A percentile compares a stretch with the other conserved stretches of the same genome.
phyloP scores from a whole-genome alignment of 2,888 invertebrate genomes.

The Polymixis flavicincta region DNA sequence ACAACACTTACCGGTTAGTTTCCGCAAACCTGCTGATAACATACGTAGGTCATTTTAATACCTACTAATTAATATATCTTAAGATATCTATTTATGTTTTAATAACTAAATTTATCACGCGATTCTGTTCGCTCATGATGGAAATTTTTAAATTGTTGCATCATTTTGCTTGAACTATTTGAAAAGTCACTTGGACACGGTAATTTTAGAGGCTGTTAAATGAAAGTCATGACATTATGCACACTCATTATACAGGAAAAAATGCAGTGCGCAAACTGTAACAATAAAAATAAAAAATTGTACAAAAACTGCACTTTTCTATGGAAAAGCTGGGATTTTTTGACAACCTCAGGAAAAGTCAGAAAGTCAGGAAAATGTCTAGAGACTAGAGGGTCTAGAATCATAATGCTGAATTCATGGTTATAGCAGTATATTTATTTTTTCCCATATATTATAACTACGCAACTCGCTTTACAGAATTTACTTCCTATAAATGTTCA shows the following conservation, averaged over 20 bases:
- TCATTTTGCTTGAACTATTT: conserved; percentile 21
- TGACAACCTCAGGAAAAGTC: too few species aligned
- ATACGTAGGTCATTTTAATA: conserved; percentile 26
- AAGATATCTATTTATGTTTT: conserved; percentile 4
- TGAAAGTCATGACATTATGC: background rate
- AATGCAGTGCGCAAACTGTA: too few species aligned
- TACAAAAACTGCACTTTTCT: too few species aligned
- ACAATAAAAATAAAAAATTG: too few species aligned
- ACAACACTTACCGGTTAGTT: conserved; percentile 36
- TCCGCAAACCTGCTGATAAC: conserved; percentile 44
- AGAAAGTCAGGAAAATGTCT: too few species aligned
- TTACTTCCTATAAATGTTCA: background rate
- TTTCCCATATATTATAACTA: background rate
- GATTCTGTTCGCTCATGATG: conserved; percentile 1
- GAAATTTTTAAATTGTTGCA: conserved; percentile 9
- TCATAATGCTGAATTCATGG: too few species aligned
- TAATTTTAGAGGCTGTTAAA: conserved; percentile 1
- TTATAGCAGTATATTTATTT: too few species aligned
- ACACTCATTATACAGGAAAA: too few species aligned
- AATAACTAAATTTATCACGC: conserved; percentile 18
- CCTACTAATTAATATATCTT: conserved; percentile 6
- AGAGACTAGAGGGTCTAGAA: too few species aligned
- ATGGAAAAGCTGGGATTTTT: too few species aligned
- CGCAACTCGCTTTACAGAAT: too few species aligned
- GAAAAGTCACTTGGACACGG: conserved; percentile 2